phyloP scores from a whole-genome alignment of 2,113 vertebrate species.

The Megaleporinus macrocephalus region DNA sequence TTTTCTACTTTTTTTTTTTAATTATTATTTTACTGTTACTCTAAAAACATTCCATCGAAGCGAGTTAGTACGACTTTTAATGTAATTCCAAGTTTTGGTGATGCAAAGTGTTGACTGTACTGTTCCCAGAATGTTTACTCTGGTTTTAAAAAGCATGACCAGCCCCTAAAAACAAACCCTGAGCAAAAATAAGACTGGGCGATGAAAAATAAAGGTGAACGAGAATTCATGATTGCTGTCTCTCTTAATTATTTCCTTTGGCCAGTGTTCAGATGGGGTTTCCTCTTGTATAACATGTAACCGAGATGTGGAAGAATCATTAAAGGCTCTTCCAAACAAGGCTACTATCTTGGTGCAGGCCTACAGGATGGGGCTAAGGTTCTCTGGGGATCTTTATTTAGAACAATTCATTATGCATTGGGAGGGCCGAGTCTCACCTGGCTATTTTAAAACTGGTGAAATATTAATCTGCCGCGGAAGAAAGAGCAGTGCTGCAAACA shows the following conservation, averaged over 20 bases:
- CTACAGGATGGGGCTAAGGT: not conserved
- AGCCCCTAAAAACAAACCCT: constrained; percentile 26
- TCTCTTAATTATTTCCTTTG: not conserved
- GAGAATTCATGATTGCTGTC: not conserved
- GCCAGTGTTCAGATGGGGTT: not conserved
- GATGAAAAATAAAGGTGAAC: not conserved
- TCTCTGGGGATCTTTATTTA: constrained; percentile 39
- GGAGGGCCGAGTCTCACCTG: constrained; percentile 9
- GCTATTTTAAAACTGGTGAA: constrained; percentile 39
- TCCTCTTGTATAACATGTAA: constrained; percentile 2
- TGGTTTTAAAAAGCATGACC: not conserved
- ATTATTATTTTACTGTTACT: constrained; percentile 4
- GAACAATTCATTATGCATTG: constrained; percentile 25
- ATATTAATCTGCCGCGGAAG: not conserved
- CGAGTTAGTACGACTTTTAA: not conserved
- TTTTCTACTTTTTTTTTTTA: too few relatives aligned
- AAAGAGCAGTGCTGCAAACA: not conserved
- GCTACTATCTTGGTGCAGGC: not conserved
- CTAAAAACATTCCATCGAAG: constrained; percentile 33
- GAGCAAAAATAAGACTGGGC: not conserved
- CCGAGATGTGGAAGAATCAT: not conserved
- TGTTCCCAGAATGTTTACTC: not conserved
- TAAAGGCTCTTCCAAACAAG: not conserved
- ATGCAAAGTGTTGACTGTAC: not conserved
- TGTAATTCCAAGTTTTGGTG: not conserved